Base-by-base conservation (phyloP, 2,113 vertebrate genomes). In the Petroica traversi region DNA sequence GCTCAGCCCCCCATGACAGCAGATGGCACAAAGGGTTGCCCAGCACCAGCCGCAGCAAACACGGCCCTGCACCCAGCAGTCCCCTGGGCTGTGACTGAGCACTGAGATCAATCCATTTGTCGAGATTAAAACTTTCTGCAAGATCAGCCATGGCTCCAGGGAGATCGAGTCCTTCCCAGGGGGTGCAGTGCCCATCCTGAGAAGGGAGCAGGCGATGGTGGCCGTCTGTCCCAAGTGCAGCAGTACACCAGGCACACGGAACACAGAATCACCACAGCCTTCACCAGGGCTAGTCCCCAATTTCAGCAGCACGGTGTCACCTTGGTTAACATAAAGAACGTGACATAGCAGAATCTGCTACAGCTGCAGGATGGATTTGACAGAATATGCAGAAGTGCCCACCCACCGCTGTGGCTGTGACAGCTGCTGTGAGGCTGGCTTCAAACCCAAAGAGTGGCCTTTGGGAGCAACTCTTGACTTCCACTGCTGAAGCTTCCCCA, bases 391-490 rank as follows among this genome's bases (percentile, higher is more conserved):
- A 18, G 49, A 40, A 83, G 9, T 0, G 1, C 34, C 48, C 36
- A 34, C 17, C 10, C 1, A 2, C 23, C 0, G 1, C 41, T 33
- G 29, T 23, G 3, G 1, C 2, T 4, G 1, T 41, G 38, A 61
- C n/a, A 64, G 71, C 33, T 54, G 62, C 1, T 1, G 6, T 11
- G 5, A 46, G 29, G 8, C 38, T 71, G 51, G 52, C 52, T 62
- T 43, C 58, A 73, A 84, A 29, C 12, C 55, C 25, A 3, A 89
- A 84, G 64, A 11, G 28, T 1, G 2, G 41, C 43, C 8, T 72
- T 49, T 25, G 59, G 45, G 31, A 64, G 17, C 52, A 41, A 72
- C 19, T 59, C 62, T 29, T 48, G 28, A 72, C 8, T 85, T 88
- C 25, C 22, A n/a, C 11, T 58, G 49, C 46, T 81, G 68, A 23